A percentile compares a stretch with the other conserved stretches of the same genome.
Evolutionary conservation across 1,140 invertebrate genomes (phyloP).

Genomic region (Dinoponera quadriceps): DNA sequence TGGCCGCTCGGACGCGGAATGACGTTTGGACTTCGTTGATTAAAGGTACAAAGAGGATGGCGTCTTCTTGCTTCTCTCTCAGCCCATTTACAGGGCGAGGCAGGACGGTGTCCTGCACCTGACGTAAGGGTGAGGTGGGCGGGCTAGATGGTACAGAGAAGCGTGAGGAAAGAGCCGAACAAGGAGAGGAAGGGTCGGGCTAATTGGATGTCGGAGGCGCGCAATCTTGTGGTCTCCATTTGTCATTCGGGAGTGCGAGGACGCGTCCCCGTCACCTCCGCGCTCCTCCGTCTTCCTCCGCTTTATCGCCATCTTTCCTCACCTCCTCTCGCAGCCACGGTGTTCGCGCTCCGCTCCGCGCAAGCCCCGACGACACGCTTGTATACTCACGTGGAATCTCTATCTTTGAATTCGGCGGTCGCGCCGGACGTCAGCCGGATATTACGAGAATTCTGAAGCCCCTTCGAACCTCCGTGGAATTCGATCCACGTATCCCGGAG

Average conservation of each 20-base stretch:
- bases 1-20: constrained; percentile 62
- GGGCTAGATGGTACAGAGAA: constrained; percentile 29
- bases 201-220: constrained; percentile 83
- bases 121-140: constrained; percentile 68
- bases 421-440: constrained; percentile 57
- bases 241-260: constrained; percentile 80
- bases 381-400: constrained; percentile 50
- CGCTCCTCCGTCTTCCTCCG: constrained; percentile 31
- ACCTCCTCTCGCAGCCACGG: too few relatives aligned
- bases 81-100: constrained; percentile 73
- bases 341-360: too few relatives aligned
- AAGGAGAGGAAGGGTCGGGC: constrained; percentile 71
- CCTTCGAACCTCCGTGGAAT: constrained; percentile 60
- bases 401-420: constrained; percentile 62
- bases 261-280: constrained; percentile 47
- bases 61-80: constrained; percentile 70
- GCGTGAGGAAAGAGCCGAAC: constrained; percentile 63
- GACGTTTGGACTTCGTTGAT: constrained; percentile 81
- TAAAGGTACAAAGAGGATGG: constrained; percentile 78
- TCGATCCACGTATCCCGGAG: constrained; percentile 61
- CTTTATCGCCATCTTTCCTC: constrained; percentile 63
- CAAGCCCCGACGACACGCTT: constrained; percentile 24
- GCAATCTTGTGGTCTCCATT: constrained; percentile 84
- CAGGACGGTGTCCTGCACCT: constrained; percentile 76
- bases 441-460: constrained; percentile 65